Conservation (phyloP, 2,113 vertebrate species). For the Mus pahari region DNA sequence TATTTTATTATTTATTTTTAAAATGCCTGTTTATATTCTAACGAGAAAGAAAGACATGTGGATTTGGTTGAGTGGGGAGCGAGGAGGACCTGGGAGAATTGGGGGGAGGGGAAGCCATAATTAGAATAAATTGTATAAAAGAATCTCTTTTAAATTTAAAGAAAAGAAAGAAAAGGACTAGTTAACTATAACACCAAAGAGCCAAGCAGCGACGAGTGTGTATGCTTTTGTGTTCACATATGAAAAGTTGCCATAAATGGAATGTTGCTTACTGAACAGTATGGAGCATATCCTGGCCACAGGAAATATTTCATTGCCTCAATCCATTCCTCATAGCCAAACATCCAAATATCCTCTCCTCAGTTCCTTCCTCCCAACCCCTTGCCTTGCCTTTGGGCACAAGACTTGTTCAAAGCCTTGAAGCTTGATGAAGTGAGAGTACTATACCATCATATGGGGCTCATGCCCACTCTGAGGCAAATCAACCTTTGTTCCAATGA, state of each 20-base stretch:
- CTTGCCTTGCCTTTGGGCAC: neutral
- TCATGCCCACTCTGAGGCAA: neutral
- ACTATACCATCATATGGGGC: neutral
- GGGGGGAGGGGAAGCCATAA: neutral
- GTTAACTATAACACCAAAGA: neutral
- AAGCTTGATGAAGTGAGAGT: neutral
- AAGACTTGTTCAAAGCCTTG: neutral
- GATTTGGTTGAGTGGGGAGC: neutral
- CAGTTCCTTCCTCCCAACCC: no score
- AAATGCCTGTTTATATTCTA: neutral
- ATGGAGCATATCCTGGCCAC: fast-evolving
- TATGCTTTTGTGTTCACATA: neutral
- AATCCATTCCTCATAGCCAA: no score
- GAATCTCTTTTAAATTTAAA: neutral
- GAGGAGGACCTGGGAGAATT: neutral
- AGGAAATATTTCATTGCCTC: fast-evolving
- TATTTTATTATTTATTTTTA: neutral
- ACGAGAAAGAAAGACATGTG: neutral
- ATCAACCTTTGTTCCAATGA: neutral
- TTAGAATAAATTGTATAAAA: neutral
- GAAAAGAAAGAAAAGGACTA: neutral
- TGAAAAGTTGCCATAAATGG: fast-evolving
- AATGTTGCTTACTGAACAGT: fast-evolving
- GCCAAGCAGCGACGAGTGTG: neutral
- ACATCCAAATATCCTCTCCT: neutral